Percentiles rank a stretch among this genome's conserved stretches.
These are phyloP conservation scores for Excalfactoria chinensis DNA, from an alignment of 2,113 vertebrate species.

Conservation along the genomic window DNA sequence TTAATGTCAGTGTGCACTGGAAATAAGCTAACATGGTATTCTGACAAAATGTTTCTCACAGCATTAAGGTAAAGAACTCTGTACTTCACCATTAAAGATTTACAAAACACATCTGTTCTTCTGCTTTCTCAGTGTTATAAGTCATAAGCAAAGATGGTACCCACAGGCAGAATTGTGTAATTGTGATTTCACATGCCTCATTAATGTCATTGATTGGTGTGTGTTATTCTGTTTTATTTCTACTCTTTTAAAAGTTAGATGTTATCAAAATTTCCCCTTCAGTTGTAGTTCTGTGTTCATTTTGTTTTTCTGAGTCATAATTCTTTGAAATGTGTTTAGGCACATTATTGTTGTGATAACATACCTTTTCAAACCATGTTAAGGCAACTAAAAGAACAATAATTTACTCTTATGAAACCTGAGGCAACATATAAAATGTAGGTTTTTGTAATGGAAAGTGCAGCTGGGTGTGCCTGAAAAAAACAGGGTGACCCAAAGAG, in stretches of 20 bases:
- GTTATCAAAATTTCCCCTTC: not conserved
- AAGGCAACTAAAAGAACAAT: not conserved
- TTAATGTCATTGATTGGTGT: constrained; percentile 12
- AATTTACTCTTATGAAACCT: not conserved
- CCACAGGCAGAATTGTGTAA: not conserved
- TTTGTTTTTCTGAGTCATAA: not conserved
- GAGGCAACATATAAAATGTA: not conserved
- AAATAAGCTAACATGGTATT: not conserved
- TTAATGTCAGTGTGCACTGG: not conserved
- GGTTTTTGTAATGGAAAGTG: not conserved
- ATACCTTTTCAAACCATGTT: not conserved
- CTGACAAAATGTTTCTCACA: not conserved
- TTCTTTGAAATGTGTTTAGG: not conserved
- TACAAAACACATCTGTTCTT: not conserved
- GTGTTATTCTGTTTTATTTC: not conserved
- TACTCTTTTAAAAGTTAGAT: not conserved
- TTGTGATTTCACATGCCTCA: constrained; percentile 3
- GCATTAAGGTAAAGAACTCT: not conserved
- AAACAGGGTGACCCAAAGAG: not conserved
- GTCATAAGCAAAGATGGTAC: not conserved
- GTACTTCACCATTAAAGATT: not conserved
- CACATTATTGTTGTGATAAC: not conserved
- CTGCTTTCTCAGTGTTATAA: not conserved
- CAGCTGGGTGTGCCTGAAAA: not conserved
- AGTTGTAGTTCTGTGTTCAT: not conserved